Conservation (phyloP, 2,113 vertebrate genomes). For the Sapajus apella region DNA sequence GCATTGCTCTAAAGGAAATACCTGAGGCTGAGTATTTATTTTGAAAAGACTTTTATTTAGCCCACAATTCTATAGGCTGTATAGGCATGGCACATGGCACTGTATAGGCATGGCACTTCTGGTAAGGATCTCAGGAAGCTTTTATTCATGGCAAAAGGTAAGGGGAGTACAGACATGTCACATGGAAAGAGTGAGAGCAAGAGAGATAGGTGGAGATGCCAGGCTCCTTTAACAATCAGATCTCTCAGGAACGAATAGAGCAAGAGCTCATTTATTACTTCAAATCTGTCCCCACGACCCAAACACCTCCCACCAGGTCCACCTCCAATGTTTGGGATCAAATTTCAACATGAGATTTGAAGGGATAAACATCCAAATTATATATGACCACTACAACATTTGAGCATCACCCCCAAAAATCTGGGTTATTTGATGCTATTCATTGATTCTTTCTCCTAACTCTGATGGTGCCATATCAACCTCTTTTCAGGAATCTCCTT, state of each 20-base stretch:
- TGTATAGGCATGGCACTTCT: neutral
- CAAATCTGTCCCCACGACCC: no score
- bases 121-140: neutral
- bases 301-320: neutral
- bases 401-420: rapidly evolving
- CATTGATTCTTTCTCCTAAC: neutral
- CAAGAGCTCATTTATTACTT: neutral
- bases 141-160: neutral
- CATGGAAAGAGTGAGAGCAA: neutral
- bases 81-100: neutral
- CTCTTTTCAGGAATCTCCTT: neutral
- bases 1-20: neutral
- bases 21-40: neutral
- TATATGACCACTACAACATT: neutral
- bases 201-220: neutral
- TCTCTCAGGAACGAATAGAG: neutral
- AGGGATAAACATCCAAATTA: neutral
- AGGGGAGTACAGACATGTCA: neutral
- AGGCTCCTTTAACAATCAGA: neutral
- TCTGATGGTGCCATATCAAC: neutral
- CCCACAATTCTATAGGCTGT: neutral
- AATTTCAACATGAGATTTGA: neutral
- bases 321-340: neutral
- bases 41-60: neutral
- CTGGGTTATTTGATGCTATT: neutral